Conservation (phyloP, 2,113 vertebrate genomes). For the Macrotus californicus region DNA sequence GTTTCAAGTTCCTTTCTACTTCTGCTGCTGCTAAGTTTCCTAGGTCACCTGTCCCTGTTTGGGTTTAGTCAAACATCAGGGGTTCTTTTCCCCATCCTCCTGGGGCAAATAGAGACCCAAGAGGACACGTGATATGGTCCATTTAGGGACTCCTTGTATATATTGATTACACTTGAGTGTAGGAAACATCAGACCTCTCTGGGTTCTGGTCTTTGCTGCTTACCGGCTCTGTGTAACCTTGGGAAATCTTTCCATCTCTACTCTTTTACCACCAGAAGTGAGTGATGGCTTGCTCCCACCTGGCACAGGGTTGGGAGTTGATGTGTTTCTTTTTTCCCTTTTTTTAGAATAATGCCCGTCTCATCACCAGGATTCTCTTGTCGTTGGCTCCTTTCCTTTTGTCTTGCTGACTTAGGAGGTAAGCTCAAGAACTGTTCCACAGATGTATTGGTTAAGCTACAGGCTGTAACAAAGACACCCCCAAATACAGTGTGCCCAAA, state of each 20-base stretch:
- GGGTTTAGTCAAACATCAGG: not conserved
- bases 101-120: not conserved
- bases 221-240: not conserved
- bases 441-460: not conserved
- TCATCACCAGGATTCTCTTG: not conserved
- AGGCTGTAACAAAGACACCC: not conserved
- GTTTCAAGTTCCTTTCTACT: not conserved
- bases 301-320: not conserved
- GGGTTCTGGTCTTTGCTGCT: not conserved
- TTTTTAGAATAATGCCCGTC: not conserved
- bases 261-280: not conserved
- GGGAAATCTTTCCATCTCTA: not conserved
- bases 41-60: not conserved
- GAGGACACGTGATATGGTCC: not conserved
- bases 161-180: accelerated
- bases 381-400: not conserved
- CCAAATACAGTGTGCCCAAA: not conserved
- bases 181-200: not conserved
- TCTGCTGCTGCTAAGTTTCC: not conserved
- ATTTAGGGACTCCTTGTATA: not conserved
- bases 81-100: not conserved
- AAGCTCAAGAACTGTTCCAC: not conserved
- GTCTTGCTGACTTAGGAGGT: not conserved
- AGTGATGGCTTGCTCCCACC: not conserved
- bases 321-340: not conserved